Conservation (phyloP, 2,797 vertebrate species). For the Lepilemur septentrionalis region DNA sequence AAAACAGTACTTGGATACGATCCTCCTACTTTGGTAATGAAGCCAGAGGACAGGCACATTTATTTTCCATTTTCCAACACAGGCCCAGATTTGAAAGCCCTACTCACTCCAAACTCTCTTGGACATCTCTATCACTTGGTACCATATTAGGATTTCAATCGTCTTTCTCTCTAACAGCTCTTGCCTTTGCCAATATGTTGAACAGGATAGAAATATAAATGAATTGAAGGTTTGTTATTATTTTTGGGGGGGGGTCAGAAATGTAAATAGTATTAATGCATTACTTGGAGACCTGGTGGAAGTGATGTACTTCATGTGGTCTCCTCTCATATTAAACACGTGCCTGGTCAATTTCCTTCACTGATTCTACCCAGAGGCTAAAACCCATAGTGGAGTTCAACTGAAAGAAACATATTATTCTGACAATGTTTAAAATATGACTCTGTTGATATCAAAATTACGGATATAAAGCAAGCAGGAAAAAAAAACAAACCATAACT, state of each 20-base stretch:
- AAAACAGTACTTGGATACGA: background rate
- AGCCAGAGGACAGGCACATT: background rate
- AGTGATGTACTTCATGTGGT: background rate
- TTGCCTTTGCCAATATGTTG: background rate
- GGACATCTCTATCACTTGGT: background rate
- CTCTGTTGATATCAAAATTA: background rate
- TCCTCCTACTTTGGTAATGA: background rate
- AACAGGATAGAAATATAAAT: constrained; percentile 3
- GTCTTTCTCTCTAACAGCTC: background rate
- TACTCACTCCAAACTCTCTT: background rate
- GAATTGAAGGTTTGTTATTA: background rate
- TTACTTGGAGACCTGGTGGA: background rate
- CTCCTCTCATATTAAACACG: background rate
- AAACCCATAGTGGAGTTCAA: background rate
- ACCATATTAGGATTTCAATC: constrained; percentile 6
- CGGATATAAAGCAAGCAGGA: constrained; percentile 23
- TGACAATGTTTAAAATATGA: background rate
- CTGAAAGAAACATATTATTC: background rate
- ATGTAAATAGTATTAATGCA: background rate
- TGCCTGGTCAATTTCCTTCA: background rate
- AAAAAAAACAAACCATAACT: background rate
- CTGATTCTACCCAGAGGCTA: background rate
- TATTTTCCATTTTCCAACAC: background rate
- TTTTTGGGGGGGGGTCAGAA: background rate
- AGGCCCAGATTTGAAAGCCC: background rate